A percentile compares a stretch with the other conserved stretches of the same genome.
Evolutionary conservation across 2,888 invertebrate genomes (phyloP).

Genomic region (Meteorus colon): DNA sequence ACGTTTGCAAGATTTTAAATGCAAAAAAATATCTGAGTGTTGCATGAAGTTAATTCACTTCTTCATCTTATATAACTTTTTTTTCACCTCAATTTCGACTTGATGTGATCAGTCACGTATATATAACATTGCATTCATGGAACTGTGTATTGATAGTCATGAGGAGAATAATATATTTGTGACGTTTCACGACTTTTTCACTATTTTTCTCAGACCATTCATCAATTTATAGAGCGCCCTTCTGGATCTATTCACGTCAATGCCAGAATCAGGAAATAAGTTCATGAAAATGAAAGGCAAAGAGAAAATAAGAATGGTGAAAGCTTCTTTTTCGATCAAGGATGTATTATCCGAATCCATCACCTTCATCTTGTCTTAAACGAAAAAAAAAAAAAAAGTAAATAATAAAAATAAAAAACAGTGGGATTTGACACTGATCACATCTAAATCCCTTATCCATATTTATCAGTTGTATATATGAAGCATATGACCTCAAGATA

Average conservation of each 20-base stretch:
- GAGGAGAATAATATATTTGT: too few species aligned
- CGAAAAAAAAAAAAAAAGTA: not conserved
- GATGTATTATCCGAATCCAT: not conserved
- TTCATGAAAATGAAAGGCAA: not conserved
- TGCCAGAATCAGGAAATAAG: not conserved
- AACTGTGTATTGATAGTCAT: too few species aligned
- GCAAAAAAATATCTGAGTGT: too few species aligned
- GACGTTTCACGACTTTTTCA: too few species aligned
- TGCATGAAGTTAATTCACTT: too few species aligned
- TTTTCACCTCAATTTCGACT: too few species aligned
- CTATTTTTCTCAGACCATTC: not conserved
- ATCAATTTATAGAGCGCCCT: not conserved
- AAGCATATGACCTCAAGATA: slow-evolving; percentile 9
- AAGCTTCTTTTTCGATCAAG: not conserved
- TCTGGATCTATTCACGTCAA: not conserved
- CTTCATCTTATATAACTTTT: too few species aligned
- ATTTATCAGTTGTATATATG: not conserved
- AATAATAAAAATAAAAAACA: too few species aligned
- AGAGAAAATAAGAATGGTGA: not conserved
- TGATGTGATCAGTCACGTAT: too few species aligned
- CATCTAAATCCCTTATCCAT: slow-evolving; percentile 43
- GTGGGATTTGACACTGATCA: slow-evolving; percentile 57
- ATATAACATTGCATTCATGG: too few species aligned
- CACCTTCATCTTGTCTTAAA: not conserved
- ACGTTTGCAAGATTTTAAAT: too few species aligned